Base-by-base conservation (phyloP, 2,888 invertebrate species). In the Synanthedon tipuliformis region DNA sequence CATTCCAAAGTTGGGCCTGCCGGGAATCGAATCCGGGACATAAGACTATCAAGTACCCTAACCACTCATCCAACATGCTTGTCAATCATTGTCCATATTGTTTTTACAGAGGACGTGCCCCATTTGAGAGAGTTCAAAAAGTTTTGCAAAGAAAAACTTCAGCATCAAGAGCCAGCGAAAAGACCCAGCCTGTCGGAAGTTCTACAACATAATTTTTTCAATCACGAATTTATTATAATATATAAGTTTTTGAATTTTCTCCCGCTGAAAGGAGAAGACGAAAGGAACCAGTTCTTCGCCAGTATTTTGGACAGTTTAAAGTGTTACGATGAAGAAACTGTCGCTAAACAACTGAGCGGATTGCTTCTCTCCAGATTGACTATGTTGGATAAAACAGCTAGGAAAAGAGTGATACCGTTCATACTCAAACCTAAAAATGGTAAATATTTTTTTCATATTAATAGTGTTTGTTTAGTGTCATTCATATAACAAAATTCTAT, bases 311-410 rank as follows among this genome's bases (percentile, higher is more conserved):
- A 90, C 53, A 91, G 91, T 62, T 81, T 97, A 55, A 89, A 90
- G 70, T 83, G 83, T 61, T 94, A 95, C 71, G 92, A 95, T 59
- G 95, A 95, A 78, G 90, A 91, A 62, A 89, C 95, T 52, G 93
- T 97, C 12, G 97, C 95, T 0, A 92, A 92, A 56, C 94, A 95
- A 74, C 83, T 97, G 51, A 92, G 94, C 53, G 91, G 92, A 52
- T 88, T 94, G 51, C 76, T 97, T 52, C 83, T 97, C 11, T 95
- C 95, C 0, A 90, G 97, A 64, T 91, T 96, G 84, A 95, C 97
- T 41, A 87, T 97, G 57, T 82, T 97, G 52, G 95, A 97, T 75
- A 86, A 89, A 63, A 92, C 93, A 48, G 96, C 97, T 18, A 92
- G 93, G 72, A 88, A 88, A 58, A 88, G 90, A 75, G 88, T 93